Evolutionary conservation across 2,797 vertebrate species (phyloP).

Genomic region (Masticophis lateralis): DNA sequence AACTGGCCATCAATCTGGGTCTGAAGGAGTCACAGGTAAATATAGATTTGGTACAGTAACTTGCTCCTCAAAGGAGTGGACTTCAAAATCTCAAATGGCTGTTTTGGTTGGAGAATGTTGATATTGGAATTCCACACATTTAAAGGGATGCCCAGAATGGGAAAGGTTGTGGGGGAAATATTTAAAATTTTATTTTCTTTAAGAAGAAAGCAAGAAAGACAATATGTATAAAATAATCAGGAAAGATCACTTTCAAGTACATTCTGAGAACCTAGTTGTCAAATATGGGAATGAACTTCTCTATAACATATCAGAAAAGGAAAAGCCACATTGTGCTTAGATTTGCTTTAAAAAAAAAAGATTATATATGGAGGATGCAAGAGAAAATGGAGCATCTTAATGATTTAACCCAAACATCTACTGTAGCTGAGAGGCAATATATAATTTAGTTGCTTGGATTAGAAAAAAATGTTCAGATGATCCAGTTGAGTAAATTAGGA

Average conservation of each 20-base stretch:
- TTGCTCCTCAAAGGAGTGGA: neutral
- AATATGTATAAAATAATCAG: slow-evolving; percentile 16
- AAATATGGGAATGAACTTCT: neutral
- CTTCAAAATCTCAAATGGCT: neutral
- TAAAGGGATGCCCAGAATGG: neutral
- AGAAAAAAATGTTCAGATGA: neutral
- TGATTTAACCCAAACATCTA: neutral
- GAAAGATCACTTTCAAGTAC: neutral
- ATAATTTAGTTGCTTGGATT: neutral
- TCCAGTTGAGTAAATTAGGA: neutral
- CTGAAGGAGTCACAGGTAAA: slow-evolving; percentile 96
- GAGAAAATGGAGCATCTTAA: neutral
- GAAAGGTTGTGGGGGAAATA: neutral
- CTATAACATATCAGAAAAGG: neutral
- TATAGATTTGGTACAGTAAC: neutral
- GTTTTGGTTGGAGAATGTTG: neutral
- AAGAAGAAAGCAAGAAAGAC: neutral
- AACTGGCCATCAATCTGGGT: slow-evolving; percentile 86
- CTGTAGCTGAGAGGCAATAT: neutral
- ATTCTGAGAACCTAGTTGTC: neutral
- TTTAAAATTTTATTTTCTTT: slow-evolving; percentile 34
- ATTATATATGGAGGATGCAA: neutral
- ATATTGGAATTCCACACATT: neutral
- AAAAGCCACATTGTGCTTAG: neutral
- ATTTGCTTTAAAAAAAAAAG: neutral